Conservation (phyloP, 2,797 vertebrate genomes). For the Rhabdomys pumilio region DNA sequence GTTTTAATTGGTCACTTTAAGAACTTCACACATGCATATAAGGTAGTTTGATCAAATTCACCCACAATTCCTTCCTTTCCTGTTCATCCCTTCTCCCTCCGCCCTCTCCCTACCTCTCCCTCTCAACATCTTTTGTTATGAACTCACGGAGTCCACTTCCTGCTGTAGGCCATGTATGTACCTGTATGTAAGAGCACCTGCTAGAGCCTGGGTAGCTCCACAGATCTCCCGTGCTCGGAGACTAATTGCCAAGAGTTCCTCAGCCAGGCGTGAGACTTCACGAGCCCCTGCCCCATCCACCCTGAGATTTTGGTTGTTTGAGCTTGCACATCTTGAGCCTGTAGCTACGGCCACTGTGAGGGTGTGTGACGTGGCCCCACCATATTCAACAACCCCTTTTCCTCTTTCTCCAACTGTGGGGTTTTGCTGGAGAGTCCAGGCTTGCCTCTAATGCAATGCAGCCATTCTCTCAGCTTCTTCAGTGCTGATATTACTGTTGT, state of each 20-base stretch:
- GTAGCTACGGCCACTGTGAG: neutral
- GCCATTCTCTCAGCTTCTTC: neutral
- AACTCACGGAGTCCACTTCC: neutral
- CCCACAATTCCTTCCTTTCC: neutral
- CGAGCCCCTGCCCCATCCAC: neutral
- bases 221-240: neutral
- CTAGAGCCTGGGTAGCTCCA: neutral
- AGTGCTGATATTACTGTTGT: neutral
- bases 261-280: neutral
- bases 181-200: neutral
- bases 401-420: neutral
- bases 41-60: neutral
- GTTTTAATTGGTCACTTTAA: neutral
- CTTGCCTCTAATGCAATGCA: neutral
- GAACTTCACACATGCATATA: neutral
- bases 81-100: too few relatives aligned
- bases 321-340: neutral
- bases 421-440: neutral
- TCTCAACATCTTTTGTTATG: neutral
- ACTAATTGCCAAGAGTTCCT: neutral
- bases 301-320: neutral
- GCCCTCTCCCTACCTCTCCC: neutral
- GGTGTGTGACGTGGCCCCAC: neutral
- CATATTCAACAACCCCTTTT: too few relatives aligned
- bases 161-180: rapidly evolving